Percentiles rank a stretch among this genome's conserved stretches.
Evolutionary conservation across 2,888 invertebrate species (phyloP).

Genomic region (Drosophila nr. medialis): DNA sequence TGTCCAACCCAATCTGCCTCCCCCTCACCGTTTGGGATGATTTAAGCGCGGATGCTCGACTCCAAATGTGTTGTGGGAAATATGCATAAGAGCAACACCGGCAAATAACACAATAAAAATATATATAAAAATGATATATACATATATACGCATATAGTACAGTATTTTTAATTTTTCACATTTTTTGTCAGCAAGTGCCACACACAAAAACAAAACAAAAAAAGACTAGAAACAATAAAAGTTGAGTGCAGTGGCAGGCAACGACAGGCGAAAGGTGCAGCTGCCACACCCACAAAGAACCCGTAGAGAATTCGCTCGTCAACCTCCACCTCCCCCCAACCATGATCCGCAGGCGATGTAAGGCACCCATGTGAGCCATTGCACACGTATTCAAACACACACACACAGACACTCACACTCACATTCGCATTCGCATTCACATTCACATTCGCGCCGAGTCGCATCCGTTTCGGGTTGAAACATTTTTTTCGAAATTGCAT

Average conservation of each 20-base stretch:
- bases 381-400: conserved; percentile 41
- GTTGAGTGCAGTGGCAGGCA: conserved; percentile 31
- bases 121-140: conserved; percentile 9
- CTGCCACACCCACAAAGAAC: conserved; percentile 48
- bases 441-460: conserved; percentile 44
- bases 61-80: conserved; percentile 79
- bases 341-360: conserved; percentile 51
- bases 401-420: conserved; percentile 9
- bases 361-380: conserved; percentile 72
- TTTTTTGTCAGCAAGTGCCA: conserved; percentile 50
- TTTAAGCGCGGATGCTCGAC: conserved; percentile 72
- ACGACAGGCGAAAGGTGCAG: conserved; percentile 59
- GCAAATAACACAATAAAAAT: conserved; percentile 35
- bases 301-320: conserved; percentile 41
- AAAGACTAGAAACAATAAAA: conserved; percentile 32
- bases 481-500: conserved; percentile 76
- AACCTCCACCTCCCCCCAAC: not conserved
- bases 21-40: conserved; percentile 51
- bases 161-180: conserved; percentile 78
- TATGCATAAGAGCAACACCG: conserved; percentile 75
- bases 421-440: conserved; percentile 31
- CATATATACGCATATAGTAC: conserved; percentile 45
- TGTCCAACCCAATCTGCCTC: conserved; percentile 16
- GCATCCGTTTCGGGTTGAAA: conserved; percentile 63
- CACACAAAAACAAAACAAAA: not conserved